Percentiles rank a stretch among this genome's conserved stretches.
Conservation (phyloP, 1,140 invertebrate genomes). For the Helicorthomorpha holstii region DNA sequence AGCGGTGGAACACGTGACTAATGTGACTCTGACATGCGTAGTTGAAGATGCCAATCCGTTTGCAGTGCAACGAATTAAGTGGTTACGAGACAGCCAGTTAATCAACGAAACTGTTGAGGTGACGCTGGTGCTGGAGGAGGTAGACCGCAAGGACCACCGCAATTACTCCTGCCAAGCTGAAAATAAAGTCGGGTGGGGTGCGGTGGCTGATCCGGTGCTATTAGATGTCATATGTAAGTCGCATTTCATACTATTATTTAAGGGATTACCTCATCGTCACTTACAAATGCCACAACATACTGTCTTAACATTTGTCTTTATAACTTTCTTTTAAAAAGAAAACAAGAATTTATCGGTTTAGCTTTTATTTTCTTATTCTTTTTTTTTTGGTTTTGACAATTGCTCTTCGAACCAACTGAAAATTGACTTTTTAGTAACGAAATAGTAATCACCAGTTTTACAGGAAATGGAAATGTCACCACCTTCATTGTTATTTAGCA, state of each 20-base stretch:
- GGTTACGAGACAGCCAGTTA: slow-evolving; percentile 13
- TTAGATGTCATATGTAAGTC: slow-evolving; percentile 60
- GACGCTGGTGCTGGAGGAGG: slow-evolving; percentile 55
- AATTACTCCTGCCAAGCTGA: slow-evolving; percentile 77
- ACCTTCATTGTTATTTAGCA: too few species aligned
- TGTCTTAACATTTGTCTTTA: too few species aligned
- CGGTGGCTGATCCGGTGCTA: slow-evolving; percentile 47
- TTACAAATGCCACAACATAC: too few species aligned
- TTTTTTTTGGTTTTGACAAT: too few species aligned
- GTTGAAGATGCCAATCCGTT: slow-evolving; percentile 16
- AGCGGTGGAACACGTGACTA: background rate
- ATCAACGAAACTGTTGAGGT: slow-evolving; percentile 14
- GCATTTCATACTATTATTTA: background rate
- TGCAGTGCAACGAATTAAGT: slow-evolving; percentile 12
- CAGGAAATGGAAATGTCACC: too few species aligned
- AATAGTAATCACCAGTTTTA: too few species aligned
- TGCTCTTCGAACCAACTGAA: too few species aligned
- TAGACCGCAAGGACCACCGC: slow-evolving; percentile 67
- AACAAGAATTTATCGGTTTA: too few species aligned
- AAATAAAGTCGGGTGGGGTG: slow-evolving; percentile 70
- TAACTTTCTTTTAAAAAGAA: too few species aligned
- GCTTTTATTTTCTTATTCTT: too few species aligned
- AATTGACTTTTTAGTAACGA: too few species aligned
- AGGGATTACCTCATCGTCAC: slow-evolving; percentile 7
- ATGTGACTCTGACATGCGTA: slow-evolving; percentile 14